Percentiles rank a stretch among this genome's conserved stretches.
Conservation (phyloP, 2,797 vertebrate species). For the Halcyon smyrnensis region DNA sequence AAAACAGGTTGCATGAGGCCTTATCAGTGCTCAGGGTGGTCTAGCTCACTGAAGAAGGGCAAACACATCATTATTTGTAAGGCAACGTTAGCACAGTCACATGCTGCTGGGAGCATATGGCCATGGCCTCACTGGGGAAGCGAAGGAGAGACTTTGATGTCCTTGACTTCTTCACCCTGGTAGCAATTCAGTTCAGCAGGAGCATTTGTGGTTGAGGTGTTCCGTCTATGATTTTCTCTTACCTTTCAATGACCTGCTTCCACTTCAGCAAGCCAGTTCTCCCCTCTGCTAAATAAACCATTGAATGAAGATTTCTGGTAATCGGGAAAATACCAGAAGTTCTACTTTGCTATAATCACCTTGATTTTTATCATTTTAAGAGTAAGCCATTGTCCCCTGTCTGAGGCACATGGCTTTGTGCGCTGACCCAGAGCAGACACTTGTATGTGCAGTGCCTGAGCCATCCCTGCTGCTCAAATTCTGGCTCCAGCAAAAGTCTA, state of each 20-base stretch:
- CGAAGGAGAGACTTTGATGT: not conserved
- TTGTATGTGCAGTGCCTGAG: not conserved
- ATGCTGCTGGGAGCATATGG: accelerated
- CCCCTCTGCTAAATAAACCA: not conserved
- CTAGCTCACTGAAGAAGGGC: not conserved
- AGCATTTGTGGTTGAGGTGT: not conserved
- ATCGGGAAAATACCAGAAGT: not conserved
- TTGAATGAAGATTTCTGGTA: not conserved
- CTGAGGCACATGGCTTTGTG: not conserved
- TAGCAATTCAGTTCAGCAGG: not conserved
- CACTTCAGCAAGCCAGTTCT: not conserved
- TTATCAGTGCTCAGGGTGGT: not conserved
- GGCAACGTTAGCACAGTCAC: accelerated
- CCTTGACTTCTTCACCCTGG: not conserved
- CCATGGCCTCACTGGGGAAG: not conserved
- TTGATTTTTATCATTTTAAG: not conserved
- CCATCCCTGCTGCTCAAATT: not conserved
- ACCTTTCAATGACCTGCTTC: not conserved
- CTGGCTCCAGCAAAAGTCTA: not conserved
- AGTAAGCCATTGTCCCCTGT: not conserved
- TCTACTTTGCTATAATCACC: not conserved
- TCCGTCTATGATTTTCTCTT: not conserved
- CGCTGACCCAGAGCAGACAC: accelerated
- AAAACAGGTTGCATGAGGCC: not conserved
- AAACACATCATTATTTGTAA: not conserved